Conservation (phyloP, 1,140 invertebrate genomes). For the Euwallacea similis region DNA sequence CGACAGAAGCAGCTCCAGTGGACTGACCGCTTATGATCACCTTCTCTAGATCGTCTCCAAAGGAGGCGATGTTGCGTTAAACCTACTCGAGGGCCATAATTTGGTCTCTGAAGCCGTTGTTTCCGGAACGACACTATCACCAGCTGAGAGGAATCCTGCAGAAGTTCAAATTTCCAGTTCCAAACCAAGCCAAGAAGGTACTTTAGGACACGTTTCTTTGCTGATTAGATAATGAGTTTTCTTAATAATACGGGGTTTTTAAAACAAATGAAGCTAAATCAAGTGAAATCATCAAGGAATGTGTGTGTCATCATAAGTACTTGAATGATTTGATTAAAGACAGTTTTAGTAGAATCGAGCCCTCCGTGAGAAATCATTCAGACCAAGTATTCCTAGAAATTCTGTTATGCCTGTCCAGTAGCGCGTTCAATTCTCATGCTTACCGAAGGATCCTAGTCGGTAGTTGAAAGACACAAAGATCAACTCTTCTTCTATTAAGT, state of each 20-base stretch:
- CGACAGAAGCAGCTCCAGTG: slow-evolving; percentile 55
- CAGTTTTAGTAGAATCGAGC: too few relatives aligned
- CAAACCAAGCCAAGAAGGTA: too few relatives aligned
- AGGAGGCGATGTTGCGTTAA: slow-evolving; percentile 51
- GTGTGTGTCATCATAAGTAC: too few relatives aligned
- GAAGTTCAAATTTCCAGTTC: neutral
- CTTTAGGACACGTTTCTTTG: too few relatives aligned
- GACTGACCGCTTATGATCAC: slow-evolving; percentile 57
- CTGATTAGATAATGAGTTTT: too few relatives aligned
- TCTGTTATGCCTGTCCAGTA: neutral
- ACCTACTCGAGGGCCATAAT: slow-evolving; percentile 55
- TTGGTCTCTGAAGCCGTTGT: slow-evolving; percentile 56
- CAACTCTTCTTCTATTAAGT: slow-evolving; percentile 15
- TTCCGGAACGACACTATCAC: slow-evolving; percentile 54
- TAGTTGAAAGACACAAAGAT: slow-evolving; percentile 29
- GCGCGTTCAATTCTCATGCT: neutral
- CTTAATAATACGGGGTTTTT: too few relatives aligned
- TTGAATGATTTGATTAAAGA: too few relatives aligned
- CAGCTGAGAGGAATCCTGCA: slow-evolving; percentile 54
- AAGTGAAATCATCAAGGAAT: too few relatives aligned
- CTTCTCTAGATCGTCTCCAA: slow-evolving; percentile 55
- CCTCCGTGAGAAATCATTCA: too few relatives aligned
- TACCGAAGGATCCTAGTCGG: slow-evolving; percentile 29
- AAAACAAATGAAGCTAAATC: too few relatives aligned
- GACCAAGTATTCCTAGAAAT: too few relatives aligned